These are phyloP conservation scores for Netelia virgata DNA, from an alignment of 2,888 invertebrate genomes.

Conservation along the genomic window DNA sequence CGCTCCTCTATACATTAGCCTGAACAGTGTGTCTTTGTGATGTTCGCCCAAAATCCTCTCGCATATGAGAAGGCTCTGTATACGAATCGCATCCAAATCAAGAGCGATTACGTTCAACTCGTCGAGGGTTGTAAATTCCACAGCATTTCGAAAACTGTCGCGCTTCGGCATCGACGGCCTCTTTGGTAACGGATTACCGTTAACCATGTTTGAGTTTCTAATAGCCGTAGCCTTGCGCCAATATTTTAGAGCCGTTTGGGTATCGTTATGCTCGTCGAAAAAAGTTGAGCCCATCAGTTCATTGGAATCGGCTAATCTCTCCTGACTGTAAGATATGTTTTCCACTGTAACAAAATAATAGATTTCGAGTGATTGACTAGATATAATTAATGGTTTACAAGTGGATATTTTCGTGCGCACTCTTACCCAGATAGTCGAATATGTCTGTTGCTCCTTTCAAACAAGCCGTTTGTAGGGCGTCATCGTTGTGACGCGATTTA, in stretches of 20 bases:
- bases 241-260: slow-evolving; percentile 89
- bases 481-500: slow-evolving; percentile 93
- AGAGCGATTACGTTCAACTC: slow-evolving; percentile 91
- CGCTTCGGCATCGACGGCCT: slow-evolving; percentile 86
- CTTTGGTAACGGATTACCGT: slow-evolving; percentile 85
- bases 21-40: slow-evolving; percentile 95
- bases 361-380: too few species aligned
- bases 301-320: slow-evolving; percentile 93
- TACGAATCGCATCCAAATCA: slow-evolving; percentile 94
- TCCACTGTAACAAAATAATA: slow-evolving; percentile 73
- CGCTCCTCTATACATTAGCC: slow-evolving; percentile 91
- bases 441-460: slow-evolving; percentile 91
- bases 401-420: background rate
- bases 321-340: slow-evolving; percentile 87
- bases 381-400: background rate
- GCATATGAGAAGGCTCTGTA: slow-evolving; percentile 94
- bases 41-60: slow-evolving; percentile 94
- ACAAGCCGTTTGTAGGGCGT: slow-evolving; percentile 95
- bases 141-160: slow-evolving; percentile 88
- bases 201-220: slow-evolving; percentile 81
- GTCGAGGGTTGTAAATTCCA: slow-evolving; percentile 90
- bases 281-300: slow-evolving; percentile 95
- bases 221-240: slow-evolving; percentile 93
- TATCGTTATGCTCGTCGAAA: slow-evolving; percentile 94
- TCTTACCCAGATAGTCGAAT: slow-evolving; percentile 89